Evolutionary conservation across 2,113 vertebrate species (phyloP), one percentile per base, ranked within the genome.

Genomic region (Salvelinus sp.): DNA sequence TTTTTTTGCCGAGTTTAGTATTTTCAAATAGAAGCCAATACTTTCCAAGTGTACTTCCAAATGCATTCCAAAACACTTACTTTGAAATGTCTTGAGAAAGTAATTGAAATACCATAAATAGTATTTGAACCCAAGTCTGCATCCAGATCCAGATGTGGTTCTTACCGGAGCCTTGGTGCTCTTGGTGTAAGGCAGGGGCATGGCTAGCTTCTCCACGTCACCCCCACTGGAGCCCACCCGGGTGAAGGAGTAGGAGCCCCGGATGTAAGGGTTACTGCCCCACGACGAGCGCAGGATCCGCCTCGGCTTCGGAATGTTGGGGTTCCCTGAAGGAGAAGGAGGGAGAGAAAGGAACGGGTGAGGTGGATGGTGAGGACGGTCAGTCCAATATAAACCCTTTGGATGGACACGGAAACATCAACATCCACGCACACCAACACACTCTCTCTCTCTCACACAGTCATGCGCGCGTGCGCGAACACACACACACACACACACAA

Each of bases 181-280:
- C 87, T 98, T 96, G 0, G 94, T 89, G 0, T 96, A 97, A 80
- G 98, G 98, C 93, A 99, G 94, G 0, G 98, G 96, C 89, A 94
- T 96, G 13, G 96, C 96, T 2, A 99, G 94, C 82, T 92, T 96
- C 92, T 99, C 97, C 13, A 96, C 96, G 0, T 99, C 98, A 0
- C 90, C 94, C 73, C 98, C 98, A 0, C 95, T 98, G 0, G 97
- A 99, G 72, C 98, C 98, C 58, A 99, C 98, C 73, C 97, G 95
- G 60, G 97, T 98, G 87, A 97, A 99, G 13, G 98, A 98, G 90
- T 99, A 99, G 75, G 98, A 99, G 18, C 98, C 98, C 28, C 93
- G 92, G 91, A 99, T 97, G 83, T 95, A 89, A 1, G 96, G 95
- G 86, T 99, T 97, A 83, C 95, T 98, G 86, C 97, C 97, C 98